Conservation (phyloP, 2,113 vertebrate genomes). For the Xiphophorus couchianus region DNA sequence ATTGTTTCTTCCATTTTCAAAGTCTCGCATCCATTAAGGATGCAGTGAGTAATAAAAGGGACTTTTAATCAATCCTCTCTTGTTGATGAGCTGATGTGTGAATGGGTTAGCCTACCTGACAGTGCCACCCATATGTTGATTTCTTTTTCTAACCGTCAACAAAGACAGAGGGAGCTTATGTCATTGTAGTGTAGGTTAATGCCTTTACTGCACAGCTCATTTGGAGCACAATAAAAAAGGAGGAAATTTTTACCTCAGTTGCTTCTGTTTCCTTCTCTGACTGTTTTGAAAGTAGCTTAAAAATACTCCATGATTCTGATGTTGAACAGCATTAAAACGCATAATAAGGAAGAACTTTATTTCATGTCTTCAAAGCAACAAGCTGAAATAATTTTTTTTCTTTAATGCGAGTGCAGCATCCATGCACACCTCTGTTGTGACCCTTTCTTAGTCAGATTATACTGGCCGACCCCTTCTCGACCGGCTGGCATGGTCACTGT, state of each 20-base stretch:
- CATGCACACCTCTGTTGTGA: conserved; percentile 51
- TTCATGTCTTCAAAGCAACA: conserved; percentile 1
- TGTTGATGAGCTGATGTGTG: conserved; percentile 82
- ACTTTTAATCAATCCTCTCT: conserved; percentile 85
- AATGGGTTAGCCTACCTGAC: conserved; percentile 74
- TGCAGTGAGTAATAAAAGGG: conserved; percentile 81
- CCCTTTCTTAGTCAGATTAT: conserved; percentile 68
- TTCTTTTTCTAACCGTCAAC: conserved; percentile 64
- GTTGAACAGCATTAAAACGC: not conserved
- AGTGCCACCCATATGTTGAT: conserved; percentile 69
- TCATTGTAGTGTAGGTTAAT: conserved; percentile 40
- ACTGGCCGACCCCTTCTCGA: conserved; percentile 66
- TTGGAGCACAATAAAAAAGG: conserved; percentile 1
- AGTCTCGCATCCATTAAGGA: conserved; percentile 83
- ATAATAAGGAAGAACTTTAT: conserved; percentile 3
- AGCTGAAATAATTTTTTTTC: conserved; percentile 9
- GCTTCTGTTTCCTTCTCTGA: not conserved
- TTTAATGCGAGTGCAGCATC: conserved; percentile 38
- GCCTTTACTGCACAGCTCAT: conserved; percentile 20
- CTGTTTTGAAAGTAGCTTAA: not conserved
- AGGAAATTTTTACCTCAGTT: conserved; percentile 19
- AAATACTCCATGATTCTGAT: not conserved
- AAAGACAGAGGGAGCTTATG: conserved; percentile 52
- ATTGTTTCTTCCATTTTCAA: conserved; percentile 86
- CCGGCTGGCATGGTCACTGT: conserved; percentile 76